Base-by-base conservation (phyloP, 2,888 invertebrate species). In the Labia minor region DNA sequence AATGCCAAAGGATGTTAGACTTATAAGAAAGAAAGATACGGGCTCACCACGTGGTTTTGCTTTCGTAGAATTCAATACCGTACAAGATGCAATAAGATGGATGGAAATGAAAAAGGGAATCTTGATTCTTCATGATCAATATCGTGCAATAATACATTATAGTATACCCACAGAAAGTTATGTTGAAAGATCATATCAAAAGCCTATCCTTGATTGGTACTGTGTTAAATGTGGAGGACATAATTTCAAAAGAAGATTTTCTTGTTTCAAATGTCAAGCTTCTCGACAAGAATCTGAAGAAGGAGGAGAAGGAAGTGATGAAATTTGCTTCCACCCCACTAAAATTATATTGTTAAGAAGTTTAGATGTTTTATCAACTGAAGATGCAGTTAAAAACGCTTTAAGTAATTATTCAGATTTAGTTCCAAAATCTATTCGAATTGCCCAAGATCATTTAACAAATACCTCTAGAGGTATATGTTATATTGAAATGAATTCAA, bases 191-290 rank as follows among this genome's bases (percentile, higher is more conserved):
- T 2, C 10, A 19, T 18, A 19, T 64, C 20, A 21, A 16, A 33
- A 64, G 64, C 64, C 26, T 4, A 64, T 19, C 8, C n/a, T n/a
- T 16, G 64, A 64, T 33, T 68, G 37, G 62, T 68, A 65, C 62
- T 62, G 19, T 67, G 69, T 63, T 65, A 74, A 95, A 88, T 99
- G 98, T 81, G 93, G 94, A 66, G 90, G 92, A 37, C 93, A 94
- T 77, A 98, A 98, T 79, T 99, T 98, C 77, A 93, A 94, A 78
- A 83, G 96, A 68, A 85, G 98, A 68, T 91, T 92, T 74, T 85
- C 88, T 68, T 99, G 99, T 78, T 98, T 95, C 78, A 89, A 95
- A 76, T 99, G 99, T 77, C 88, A 87, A 73, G 89, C 93, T 19
- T 89, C 92, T 65, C 82, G 93, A 68, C 86, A 87, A 72, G 93